Percentiles rank a stretch among this genome's conserved stretches.
These are phyloP conservation scores for Alligator mississippiensis DNA, from an alignment of 2,113 vertebrate genomes.

Conservation along the genomic window DNA sequence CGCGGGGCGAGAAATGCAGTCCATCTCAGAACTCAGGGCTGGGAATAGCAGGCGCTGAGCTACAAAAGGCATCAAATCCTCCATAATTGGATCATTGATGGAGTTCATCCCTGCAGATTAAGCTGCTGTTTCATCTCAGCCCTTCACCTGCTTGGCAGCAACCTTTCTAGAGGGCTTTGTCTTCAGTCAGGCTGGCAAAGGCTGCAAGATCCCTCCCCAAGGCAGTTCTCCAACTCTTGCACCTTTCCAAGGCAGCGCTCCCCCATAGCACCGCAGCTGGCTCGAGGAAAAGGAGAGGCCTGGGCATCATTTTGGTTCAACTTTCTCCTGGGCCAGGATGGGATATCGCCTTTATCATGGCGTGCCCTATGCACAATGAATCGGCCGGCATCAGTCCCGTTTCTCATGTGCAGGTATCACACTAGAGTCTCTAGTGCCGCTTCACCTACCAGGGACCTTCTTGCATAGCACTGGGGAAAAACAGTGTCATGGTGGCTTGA, in stretches of 20 bases:
- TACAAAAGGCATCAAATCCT: conserved; percentile 30
- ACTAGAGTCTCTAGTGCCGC: no score
- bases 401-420: neutral
- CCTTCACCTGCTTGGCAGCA: conserved; percentile 41
- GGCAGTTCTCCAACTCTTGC: neutral
- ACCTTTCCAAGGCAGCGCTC: neutral
- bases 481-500: no score
- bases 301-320: neutral
- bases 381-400: neutral
- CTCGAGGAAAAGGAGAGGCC: neutral
- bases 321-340: neutral
- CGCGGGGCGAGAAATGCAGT: neutral
- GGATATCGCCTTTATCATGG: neutral
- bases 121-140: conserved; percentile 34
- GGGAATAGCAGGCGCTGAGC: neutral
- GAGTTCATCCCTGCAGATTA: conserved; percentile 43
- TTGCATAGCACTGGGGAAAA: no score
- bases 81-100: conserved; percentile 67
- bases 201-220: neutral
- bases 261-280: neutral
- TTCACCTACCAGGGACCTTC: no score
- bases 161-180: neutral
- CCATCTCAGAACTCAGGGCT: neutral
- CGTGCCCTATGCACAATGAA: neutral
- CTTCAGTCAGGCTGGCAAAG: conserved; percentile 6